Evolutionary conservation across 2,797 vertebrate genomes (phyloP).

Genomic region (Oreortyx pictus): DNA sequence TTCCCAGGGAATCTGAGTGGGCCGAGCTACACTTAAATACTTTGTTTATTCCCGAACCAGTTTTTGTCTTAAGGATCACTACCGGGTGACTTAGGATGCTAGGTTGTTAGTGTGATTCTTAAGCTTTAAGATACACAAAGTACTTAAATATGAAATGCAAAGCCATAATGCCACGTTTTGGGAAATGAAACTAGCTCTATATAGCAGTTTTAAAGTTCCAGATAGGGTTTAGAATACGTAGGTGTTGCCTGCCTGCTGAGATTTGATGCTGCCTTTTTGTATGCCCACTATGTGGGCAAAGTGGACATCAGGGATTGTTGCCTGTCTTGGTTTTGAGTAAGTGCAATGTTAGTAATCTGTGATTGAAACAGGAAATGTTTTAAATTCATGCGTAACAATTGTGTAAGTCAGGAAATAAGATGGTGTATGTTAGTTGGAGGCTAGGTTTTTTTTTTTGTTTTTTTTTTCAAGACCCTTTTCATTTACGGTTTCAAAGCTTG

Average conservation of each 20-base stretch:
- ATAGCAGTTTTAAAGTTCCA: neutral
- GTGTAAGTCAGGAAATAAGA: neutral
- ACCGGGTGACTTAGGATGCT: neutral
- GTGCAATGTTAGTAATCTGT: neutral
- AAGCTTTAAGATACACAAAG: neutral
- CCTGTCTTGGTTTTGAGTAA: neutral
- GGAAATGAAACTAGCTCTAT: neutral
- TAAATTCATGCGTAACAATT: neutral
- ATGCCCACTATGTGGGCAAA: neutral
- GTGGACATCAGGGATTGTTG: neutral
- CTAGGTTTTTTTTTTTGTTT: neutral
- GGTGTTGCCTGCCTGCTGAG: neutral
- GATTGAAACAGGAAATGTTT: conserved; percentile 24
- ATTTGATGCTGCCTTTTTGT: neutral
- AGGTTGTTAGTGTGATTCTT: neutral
- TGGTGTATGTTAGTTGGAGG: neutral
- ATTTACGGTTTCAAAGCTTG: neutral
- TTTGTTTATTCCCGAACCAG: neutral
- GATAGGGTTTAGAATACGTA: neutral
- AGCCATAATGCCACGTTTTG: neutral
- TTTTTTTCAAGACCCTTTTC: neutral
- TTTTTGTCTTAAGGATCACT: neutral
- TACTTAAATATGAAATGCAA: neutral
- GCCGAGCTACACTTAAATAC: neutral
- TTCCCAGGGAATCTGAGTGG: neutral